Percentiles rank a stretch among this genome's conserved stretches.
phyloP scores from a whole-genome alignment of 2,113 vertebrate genomes.

The Urocynchramus pylzowi region DNA sequence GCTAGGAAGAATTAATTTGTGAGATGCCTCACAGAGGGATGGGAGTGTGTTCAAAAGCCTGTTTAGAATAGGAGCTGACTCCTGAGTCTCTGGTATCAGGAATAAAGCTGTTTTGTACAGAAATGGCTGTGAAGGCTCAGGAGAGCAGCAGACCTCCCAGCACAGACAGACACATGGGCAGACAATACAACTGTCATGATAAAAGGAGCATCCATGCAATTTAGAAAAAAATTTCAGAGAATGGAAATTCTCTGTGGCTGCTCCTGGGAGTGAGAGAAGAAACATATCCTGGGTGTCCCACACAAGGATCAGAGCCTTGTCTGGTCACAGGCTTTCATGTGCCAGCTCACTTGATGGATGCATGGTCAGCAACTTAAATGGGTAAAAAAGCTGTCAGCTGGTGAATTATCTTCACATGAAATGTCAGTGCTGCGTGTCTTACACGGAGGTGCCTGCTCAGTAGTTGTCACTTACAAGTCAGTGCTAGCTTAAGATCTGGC shows the following conservation, averaged over 20 bases:
- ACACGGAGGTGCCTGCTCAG: not conserved
- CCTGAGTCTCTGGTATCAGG: not conserved
- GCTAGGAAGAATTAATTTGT: not conserved
- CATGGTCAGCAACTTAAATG: not conserved
- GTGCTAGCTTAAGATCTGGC: not conserved
- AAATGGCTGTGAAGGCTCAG: not conserved
- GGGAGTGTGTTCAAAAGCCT: not conserved
- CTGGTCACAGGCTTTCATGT: not conserved
- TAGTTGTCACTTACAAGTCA: not conserved
- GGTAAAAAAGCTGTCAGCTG: accelerated
- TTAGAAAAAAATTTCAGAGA: not conserved
- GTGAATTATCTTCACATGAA: not conserved
- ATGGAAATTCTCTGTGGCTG: not conserved
- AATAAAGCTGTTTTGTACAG: not conserved
- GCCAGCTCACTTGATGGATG: not conserved
- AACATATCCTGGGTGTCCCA: not conserved
- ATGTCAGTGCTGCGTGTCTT: accelerated
- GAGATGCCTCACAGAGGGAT: accelerated
- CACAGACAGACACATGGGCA: not conserved
- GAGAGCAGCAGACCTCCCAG: not conserved
- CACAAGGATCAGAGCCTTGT: not conserved
- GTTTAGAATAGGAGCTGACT: not conserved
- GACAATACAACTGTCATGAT: not conserved
- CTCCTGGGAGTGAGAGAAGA: not conserved
- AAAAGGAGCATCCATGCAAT: not conserved